Conservation (phyloP, 2,888 invertebrate species). For the Masnerella sp. region DNA sequence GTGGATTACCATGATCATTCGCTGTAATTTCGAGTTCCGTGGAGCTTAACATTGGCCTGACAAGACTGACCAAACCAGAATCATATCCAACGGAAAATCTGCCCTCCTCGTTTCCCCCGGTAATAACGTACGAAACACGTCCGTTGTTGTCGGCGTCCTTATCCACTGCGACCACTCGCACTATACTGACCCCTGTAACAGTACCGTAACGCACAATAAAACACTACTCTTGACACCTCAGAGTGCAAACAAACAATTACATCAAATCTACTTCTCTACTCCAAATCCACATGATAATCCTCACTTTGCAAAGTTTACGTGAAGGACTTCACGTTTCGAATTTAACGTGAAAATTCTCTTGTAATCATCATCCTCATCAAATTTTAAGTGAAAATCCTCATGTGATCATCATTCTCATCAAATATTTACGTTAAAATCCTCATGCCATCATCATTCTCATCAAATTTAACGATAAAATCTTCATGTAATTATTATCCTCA, state of each 20-base stretch:
- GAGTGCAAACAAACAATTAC: neutral
- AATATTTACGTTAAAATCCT: too few species aligned
- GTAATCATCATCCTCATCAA: too few species aligned
- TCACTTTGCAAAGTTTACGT: too few species aligned
- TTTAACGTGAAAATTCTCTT: too few species aligned
- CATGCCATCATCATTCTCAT: too few species aligned
- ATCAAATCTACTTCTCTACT: too few species aligned
- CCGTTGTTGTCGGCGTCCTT: slow-evolving; percentile 92
- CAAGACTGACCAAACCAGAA: slow-evolving; percentile 87
- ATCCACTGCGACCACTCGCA: slow-evolving; percentile 88
- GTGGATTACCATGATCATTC: slow-evolving; percentile 89
- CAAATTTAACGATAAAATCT: too few species aligned
- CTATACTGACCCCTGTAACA: slow-evolving; percentile 72
- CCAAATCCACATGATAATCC: too few species aligned
- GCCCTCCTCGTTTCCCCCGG: slow-evolving; percentile 89
- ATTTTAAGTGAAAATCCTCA: too few species aligned
- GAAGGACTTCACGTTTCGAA: too few species aligned
- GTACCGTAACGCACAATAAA: slow-evolving; percentile 1
- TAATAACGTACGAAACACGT: slow-evolving; percentile 89
- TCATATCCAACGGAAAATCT: slow-evolving; percentile 89
- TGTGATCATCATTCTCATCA: too few species aligned
- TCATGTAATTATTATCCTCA: too few species aligned
- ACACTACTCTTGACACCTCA: neutral
- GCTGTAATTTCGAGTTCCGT: slow-evolving; percentile 89
- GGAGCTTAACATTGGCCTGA: slow-evolving; percentile 80